Evolutionary conservation across 92 coral and sea anemone species (phyloP).

Genomic region (Micromussa lordhowensis): DNA sequence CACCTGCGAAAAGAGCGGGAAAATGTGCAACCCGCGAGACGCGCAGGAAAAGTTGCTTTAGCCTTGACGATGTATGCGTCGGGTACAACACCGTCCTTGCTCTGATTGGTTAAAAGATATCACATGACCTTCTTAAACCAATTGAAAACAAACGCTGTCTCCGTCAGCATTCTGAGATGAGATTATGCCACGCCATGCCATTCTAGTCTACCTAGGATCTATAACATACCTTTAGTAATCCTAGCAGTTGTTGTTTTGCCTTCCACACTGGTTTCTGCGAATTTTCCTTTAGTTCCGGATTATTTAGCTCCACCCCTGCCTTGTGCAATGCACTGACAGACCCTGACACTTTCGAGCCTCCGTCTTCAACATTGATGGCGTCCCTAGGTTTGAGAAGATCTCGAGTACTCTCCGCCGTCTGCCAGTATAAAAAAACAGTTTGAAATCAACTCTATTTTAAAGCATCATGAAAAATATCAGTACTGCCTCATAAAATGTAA

Average conservation of each 20-base stretch:
- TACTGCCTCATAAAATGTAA: background rate
- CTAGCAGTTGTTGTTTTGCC: slow-evolving; percentile 72
- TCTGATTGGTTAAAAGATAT: background rate
- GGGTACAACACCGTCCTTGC: background rate
- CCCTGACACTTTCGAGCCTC: slow-evolving; percentile 29
- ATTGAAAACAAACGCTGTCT: background rate
- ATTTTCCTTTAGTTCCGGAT: slow-evolving; percentile 37
- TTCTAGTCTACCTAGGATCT: background rate
- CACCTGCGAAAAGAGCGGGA: background rate
- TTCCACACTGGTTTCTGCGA: slow-evolving; percentile 43
- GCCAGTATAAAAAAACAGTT: background rate
- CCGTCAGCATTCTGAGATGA: background rate
- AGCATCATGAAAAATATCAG: background rate
- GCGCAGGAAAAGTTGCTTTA: background rate
- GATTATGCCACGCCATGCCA: background rate
- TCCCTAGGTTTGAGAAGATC: background rate
- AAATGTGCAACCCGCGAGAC: background rate
- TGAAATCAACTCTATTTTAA: background rate
- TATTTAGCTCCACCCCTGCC: slow-evolving; percentile 75
- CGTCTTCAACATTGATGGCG: slow-evolving; percentile 39
- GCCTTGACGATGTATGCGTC: too few relatives aligned
- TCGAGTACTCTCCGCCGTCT: background rate
- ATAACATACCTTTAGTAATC: slow-evolving; percentile 71
- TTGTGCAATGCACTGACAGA: slow-evolving; percentile 28
- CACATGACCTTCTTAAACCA: background rate